Evolutionary conservation across 2,797 vertebrate genomes (phyloP), one percentile per base, ranked within the genome.

Genomic region (Sarcoramphus papa): DNA sequence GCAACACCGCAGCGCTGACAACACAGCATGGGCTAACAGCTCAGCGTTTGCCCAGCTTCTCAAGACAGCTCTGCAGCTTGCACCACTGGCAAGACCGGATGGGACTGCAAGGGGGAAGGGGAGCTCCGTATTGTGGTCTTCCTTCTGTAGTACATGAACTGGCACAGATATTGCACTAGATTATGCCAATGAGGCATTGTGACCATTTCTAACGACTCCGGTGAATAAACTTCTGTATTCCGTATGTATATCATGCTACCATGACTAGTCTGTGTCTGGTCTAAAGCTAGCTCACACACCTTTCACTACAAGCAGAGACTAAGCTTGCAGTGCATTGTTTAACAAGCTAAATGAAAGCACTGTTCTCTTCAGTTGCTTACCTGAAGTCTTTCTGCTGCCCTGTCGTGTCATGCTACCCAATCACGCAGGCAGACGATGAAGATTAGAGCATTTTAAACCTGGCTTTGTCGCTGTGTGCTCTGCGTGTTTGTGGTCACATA

Each of bases 341-440:
- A 47, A 62, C 53, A 40, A 60, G 40, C 10, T 12, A 33, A 45
- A 59, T 14, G 50, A 48, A 69, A 76, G 15, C 23, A 33, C 23
- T 12, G 31, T 18, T 56, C 43, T 37, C 19, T 33, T 51, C 17
- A 13, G 30, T 14, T 40, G 28, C 40, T 47, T 14, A 17, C 24
- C 40, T 25, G 13, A 40, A 74, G 28, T 14, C 30, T 81, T 75
- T 40, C 51, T 75, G 30, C 70, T 50, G 48, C 56, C 54, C 56
- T 35, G 22, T 27, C 2, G 0, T 27, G 24, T 19, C 4, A 12
- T 12, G 59, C 21, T 50, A 47, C 22, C 47, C 63, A 17, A 0
- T 10, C 35, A 4, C 11, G 74, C 51, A 65, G 59, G 59, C 6
- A 47, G 33, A 19, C 1, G 2, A 37, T 18, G 40, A 59, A 51